Evolutionary conservation across 2,888 invertebrate species (phyloP).

Genomic region (Yponomeuta sedellus): DNA sequence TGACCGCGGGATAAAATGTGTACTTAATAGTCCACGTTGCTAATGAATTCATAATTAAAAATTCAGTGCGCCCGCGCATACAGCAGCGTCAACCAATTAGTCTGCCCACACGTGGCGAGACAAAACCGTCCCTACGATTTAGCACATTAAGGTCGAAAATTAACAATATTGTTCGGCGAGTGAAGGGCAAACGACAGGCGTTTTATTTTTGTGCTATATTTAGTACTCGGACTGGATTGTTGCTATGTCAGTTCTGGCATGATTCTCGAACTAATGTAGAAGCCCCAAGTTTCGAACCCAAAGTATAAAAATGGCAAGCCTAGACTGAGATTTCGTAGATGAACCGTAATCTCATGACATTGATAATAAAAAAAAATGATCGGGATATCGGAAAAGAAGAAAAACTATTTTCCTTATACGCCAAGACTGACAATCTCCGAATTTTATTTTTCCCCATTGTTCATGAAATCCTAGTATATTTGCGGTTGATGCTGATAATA

Average conservation of each 20-base stretch:
- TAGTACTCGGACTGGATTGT: slow-evolving; percentile 71
- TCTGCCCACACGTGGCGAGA: slow-evolving; percentile 38
- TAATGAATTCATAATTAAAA: slow-evolving; percentile 77
- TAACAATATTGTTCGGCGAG: slow-evolving; percentile 44
- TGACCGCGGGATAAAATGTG: slow-evolving; percentile 52
- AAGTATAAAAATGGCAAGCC: no score
- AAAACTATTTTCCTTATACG: no score
- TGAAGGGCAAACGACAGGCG: slow-evolving; percentile 74
- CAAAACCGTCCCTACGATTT: slow-evolving; percentile 51
- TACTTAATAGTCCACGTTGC: slow-evolving; percentile 66
- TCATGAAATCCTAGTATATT: no score
- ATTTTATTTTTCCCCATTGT: no score
- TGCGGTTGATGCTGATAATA: no score
- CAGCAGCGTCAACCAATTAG: slow-evolving; percentile 66
- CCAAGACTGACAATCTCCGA: no score
- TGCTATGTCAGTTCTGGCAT: slow-evolving; percentile 59
- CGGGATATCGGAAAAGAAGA: no score
- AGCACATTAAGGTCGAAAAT: slow-evolving; percentile 42
- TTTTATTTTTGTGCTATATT: slow-evolving; percentile 76
- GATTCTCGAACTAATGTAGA: not conserved
- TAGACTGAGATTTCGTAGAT: no score
- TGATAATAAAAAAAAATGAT: no score
- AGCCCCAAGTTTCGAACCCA: slow-evolving; percentile 28
- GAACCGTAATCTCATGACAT: no score
- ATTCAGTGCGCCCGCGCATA: slow-evolving; percentile 70